Percentiles rank a stretch among this genome's conserved stretches.
Evolutionary conservation across 1,140 invertebrate genomes (phyloP).

Genomic region (Orius laevigatus): DNA sequence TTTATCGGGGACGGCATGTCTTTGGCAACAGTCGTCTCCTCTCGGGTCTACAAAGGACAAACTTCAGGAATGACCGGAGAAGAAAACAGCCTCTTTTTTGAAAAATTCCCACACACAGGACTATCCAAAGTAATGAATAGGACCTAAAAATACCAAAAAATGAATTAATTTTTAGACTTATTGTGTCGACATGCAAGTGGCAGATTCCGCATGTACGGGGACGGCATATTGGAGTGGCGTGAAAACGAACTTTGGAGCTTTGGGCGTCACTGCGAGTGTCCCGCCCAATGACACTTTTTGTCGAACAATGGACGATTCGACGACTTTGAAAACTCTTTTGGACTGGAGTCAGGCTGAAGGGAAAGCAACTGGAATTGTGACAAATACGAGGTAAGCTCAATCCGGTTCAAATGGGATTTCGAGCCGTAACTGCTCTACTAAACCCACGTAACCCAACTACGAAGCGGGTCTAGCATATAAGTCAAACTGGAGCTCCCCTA

Average conservation of each 20-base stretch:
- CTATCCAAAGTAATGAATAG: constrained; percentile 46
- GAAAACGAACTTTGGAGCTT: constrained; percentile 55
- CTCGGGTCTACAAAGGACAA: constrained; percentile 47
- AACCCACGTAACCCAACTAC: too few relatives aligned
- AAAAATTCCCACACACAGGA: constrained; percentile 56
- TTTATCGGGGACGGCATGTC: constrained; percentile 67
- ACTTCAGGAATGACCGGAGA: constrained; percentile 26
- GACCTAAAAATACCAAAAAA: not conserved
- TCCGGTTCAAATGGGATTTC: too few relatives aligned
- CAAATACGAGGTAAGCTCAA: constrained; percentile 26
- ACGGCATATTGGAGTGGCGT: constrained; percentile 73
- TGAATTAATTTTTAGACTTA: constrained; percentile 46
- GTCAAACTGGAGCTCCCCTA: too few relatives aligned
- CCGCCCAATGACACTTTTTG: constrained; percentile 34
- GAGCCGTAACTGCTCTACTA: too few relatives aligned
- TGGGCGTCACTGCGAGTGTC: constrained; percentile 56
- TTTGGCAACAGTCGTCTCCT: constrained; percentile 47
- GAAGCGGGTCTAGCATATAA: too few relatives aligned
- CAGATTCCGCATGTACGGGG: constrained; percentile 67
- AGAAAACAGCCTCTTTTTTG: constrained; percentile 49
- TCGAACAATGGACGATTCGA: constrained; percentile 32
- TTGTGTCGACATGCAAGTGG: constrained; percentile 59
- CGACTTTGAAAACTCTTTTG: constrained; percentile 46
- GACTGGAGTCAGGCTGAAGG: constrained; percentile 55
- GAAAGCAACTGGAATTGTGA: constrained; percentile 51